phyloP scores from a whole-genome alignment of 2,888 invertebrate species.

The Andricus curvator region DNA sequence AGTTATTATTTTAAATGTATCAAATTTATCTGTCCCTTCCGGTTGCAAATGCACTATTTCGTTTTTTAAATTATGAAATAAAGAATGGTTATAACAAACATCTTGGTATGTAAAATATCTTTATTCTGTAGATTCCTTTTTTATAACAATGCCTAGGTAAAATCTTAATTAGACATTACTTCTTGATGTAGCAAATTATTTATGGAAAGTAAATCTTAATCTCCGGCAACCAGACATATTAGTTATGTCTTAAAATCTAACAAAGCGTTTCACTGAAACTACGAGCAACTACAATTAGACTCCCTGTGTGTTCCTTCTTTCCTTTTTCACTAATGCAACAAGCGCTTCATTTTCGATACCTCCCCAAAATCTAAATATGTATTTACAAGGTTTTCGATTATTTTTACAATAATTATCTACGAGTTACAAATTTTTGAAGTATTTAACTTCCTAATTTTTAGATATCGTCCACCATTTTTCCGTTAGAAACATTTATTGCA shows the following conservation, averaged over 20 bases:
- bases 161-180: constrained; percentile 54
- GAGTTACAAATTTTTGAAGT: neutral
- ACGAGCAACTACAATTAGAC: neutral
- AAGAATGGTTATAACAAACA: constrained; percentile 20
- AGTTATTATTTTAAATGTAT: too few species aligned
- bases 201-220: constrained; percentile 49
- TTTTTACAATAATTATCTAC: neutral
- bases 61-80: neutral
- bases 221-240: constrained; percentile 6
- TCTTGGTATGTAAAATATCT: constrained; percentile 63
- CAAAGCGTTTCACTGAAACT: neutral
- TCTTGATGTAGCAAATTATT: constrained; percentile 54
- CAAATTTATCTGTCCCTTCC: too few species aligned
- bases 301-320: neutral
- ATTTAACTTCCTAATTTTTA: neutral
- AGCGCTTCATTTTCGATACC: neutral
- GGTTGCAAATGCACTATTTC: too few species aligned
- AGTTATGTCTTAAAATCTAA: neutral
- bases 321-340: neutral
- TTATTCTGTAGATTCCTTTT: constrained; percentile 57
- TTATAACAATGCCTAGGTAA: constrained; percentile 41
- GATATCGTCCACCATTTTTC: neutral
- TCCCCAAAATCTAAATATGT: neutral
- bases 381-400: neutral
- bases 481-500: constrained; percentile 24